Evolutionary conservation across 2,888 invertebrate genomes (phyloP).

Genomic region (Diarsia rubi): DNA sequence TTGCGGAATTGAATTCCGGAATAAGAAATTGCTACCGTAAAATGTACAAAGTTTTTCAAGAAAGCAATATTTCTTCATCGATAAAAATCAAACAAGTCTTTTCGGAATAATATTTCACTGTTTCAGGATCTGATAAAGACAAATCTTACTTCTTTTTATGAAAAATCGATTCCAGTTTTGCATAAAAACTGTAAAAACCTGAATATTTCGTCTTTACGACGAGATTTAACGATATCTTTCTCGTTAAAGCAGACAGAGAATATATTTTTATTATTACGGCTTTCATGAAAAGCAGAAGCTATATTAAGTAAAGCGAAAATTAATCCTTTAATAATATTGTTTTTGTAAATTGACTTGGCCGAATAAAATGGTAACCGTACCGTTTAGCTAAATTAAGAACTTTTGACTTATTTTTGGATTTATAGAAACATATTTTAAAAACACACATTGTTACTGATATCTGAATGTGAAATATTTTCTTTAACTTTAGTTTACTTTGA

Average conservation of each 20-base stretch:
- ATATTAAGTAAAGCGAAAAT: conserved; percentile 29
- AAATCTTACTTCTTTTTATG: conserved; percentile 26
- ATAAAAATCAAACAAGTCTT: conserved; percentile 24
- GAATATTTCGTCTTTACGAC: conserved; percentile 42
- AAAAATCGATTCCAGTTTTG: conserved; percentile 37
- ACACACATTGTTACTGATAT: background rate
- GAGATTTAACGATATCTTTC: conserved; percentile 37
- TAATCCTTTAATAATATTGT: conserved; percentile 53
- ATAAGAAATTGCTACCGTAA: conserved; percentile 10
- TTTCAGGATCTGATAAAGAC: conserved; percentile 32
- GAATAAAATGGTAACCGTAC: background rate
- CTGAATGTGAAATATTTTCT: background rate
- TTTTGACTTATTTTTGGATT: conserved; percentile 11
- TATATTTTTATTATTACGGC: conserved; percentile 50
- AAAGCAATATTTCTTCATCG: conserved; percentile 25
- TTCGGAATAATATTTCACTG: conserved; percentile 15
- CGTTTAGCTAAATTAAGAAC: conserved; percentile 27
- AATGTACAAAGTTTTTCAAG: conserved; percentile 12
- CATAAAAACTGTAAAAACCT: conserved; percentile 48
- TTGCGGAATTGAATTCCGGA: background rate
- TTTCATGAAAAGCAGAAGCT: conserved; percentile 35
- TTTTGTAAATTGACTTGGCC: conserved; percentile 48
- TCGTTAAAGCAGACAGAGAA: conserved; percentile 39
- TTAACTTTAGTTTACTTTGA: conserved; percentile 7
- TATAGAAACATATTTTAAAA: background rate